These are phyloP conservation scores for Tipula unca DNA, from an alignment of 2,888 invertebrate genomes.

Conservation along the genomic window DNA sequence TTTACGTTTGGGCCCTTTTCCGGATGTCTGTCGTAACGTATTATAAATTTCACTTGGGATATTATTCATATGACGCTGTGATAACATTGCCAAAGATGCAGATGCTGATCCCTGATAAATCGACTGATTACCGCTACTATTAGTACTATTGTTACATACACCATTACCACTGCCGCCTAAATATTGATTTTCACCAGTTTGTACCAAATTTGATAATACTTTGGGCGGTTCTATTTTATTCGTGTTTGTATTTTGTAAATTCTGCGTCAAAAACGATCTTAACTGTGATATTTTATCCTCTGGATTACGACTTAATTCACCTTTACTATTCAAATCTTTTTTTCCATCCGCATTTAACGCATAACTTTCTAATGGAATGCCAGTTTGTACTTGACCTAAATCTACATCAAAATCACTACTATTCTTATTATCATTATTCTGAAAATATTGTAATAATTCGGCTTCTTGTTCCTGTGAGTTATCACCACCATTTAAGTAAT, in stretches of 20 bases:
- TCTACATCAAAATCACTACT: conserved; percentile 34
- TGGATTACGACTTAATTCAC: conserved; percentile 24
- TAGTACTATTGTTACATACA: conserved; percentile 25
- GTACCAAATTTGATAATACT: conserved; percentile 4
- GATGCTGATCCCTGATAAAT: conserved; percentile 36
- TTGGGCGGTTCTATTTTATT: background rate
- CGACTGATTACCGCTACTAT: conserved; percentile 26
- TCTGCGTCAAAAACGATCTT: conserved; percentile 43
- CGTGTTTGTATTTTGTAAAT: conserved; percentile 25
- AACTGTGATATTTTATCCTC: conserved; percentile 62
- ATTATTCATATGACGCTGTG: conserved; percentile 29
- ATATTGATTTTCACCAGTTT: conserved; percentile 21
- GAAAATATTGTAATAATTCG: conserved; percentile 76
- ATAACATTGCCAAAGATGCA: conserved; percentile 42
- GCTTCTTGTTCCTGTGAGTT: conserved; percentile 75
- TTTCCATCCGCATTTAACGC: conserved; percentile 24
- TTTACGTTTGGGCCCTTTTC: conserved; percentile 34
- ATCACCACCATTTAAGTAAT: conserved; percentile 67
- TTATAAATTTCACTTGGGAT: conserved; percentile 20
- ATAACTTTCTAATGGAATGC: conserved; percentile 26
- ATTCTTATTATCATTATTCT: conserved; percentile 35
- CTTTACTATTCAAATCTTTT: conserved; percentile 17
- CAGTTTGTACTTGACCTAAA: background rate
- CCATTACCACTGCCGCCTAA: conserved; percentile 26
- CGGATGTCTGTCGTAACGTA: conserved; percentile 28